Conservation (phyloP, 1,140 invertebrate species). For the Drosophila trapezifrons region DNA sequence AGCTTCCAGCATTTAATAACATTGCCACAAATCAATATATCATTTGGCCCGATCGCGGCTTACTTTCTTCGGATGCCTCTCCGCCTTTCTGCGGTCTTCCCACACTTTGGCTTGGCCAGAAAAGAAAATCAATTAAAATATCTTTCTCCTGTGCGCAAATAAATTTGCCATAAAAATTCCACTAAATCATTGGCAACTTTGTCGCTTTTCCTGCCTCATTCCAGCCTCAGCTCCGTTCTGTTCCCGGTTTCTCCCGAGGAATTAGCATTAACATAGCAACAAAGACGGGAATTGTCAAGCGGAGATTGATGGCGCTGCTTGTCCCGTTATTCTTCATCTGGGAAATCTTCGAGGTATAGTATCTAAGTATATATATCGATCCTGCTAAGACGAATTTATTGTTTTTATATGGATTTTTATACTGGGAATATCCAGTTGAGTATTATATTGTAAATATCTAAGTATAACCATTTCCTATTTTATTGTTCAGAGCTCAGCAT, state of each 20-base stretch:
- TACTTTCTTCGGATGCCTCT: slow-evolving; percentile 62
- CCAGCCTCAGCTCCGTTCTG: slow-evolving; percentile 22
- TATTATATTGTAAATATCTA: too few relatives aligned
- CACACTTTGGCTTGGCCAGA: slow-evolving; percentile 63
- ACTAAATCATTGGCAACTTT: slow-evolving; percentile 79
- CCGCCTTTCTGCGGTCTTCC: slow-evolving; percentile 54
- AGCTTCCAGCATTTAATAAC: slow-evolving; percentile 77
- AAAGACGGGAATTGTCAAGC: slow-evolving; percentile 48
- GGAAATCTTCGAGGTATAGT: slow-evolving; percentile 5
- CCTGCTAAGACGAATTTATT: neutral
- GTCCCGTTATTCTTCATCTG: slow-evolving; percentile 36
- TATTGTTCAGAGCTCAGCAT: too few relatives aligned
- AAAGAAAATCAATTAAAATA: slow-evolving; percentile 81
- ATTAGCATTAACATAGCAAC: slow-evolving; percentile 46
- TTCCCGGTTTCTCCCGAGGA: slow-evolving; percentile 42
- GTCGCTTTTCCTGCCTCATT: slow-evolving; percentile 46
- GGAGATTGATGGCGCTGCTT: slow-evolving; percentile 40
- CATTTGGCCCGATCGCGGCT: slow-evolving; percentile 61
- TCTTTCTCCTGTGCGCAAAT: slow-evolving; percentile 69
- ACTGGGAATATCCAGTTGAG: too few relatives aligned
- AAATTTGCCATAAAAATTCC: slow-evolving; percentile 81
- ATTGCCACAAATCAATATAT: slow-evolving; percentile 79
- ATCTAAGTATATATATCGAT: neutral
- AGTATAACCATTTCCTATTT: too few relatives aligned
- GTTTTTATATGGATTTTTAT: neutral